phyloP scores from a whole-genome alignment of 2,888 invertebrate species.

The Caenorhabditis sulstoni region DNA sequence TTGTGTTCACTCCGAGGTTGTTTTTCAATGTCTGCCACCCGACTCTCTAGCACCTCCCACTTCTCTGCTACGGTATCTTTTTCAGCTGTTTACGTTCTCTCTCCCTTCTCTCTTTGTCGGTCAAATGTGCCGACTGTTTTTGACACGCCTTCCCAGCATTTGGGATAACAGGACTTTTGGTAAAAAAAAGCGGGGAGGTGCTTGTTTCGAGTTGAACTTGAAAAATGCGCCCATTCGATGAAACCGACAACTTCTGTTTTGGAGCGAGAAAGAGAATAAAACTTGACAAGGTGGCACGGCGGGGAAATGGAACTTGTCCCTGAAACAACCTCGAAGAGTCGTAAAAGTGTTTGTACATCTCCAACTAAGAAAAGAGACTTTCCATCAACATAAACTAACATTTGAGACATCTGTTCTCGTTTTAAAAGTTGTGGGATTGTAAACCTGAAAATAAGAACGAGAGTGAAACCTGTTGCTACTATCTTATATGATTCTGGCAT shows the following conservation, averaged over 20 bases:
- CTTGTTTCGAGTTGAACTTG: conserved; percentile 32
- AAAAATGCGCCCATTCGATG: conserved; percentile 27
- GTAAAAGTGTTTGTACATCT: conserved; percentile 28
- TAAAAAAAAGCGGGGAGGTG: no score
- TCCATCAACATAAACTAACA: conserved; percentile 40
- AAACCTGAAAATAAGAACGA: background rate
- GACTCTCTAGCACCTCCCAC: conserved; percentile 50
- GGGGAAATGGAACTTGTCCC: conserved; percentile 1
- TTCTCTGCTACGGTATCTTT: conserved; percentile 47
- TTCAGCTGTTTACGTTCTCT: conserved; percentile 43
- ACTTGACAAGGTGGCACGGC: background rate
- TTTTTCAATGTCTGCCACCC: conserved; percentile 42
- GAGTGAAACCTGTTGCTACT: background rate
- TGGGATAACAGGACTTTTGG: conserved; percentile 35
- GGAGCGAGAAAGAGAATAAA: background rate
- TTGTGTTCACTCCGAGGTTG: conserved; percentile 49
- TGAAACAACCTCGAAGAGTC: conserved; percentile 34
- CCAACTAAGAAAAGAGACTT: conserved; percentile 9
- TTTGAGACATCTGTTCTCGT: conserved; percentile 9
- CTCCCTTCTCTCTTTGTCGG: background rate
- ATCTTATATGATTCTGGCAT: background rate
- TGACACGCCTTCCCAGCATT: conserved; percentile 46
- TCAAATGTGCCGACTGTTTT: conserved; percentile 25
- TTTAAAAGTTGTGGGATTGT: background rate
- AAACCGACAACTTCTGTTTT: background rate